Conservation (phyloP, 1,140 invertebrate species). For the Macrotrachela quadricornifera region DNA sequence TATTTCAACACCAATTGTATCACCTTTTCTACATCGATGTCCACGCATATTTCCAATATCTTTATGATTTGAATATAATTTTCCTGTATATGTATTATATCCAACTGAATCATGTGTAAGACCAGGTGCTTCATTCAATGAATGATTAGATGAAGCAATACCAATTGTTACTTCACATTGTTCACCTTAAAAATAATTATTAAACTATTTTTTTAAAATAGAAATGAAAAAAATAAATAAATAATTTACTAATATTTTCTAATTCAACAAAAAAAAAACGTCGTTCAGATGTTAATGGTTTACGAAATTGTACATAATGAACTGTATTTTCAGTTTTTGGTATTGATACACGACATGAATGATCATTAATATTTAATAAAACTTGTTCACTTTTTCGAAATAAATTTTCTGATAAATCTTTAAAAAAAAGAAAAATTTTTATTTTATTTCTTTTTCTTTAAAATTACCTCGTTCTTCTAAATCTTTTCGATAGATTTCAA, state of each 20-base stretch:
- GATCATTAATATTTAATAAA: too few species aligned
- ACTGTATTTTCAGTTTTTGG: conserved; percentile 15
- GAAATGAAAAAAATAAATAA: not conserved
- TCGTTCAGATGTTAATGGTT: conserved; percentile 15
- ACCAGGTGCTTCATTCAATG: conserved; percentile 17
- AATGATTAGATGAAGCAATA: conserved; percentile 12
- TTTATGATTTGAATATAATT: conserved; percentile 17
- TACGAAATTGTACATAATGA: conserved; percentile 20
- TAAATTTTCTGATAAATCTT: too few species aligned
- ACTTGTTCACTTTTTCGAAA: too few species aligned
- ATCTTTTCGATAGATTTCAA: conserved; percentile 1
- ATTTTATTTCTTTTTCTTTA: not conserved
- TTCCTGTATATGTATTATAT: conserved; percentile 19
- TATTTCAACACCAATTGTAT: conserved; percentile 19
- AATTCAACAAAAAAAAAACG: conserved; percentile 18
- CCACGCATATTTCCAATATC: conserved; percentile 17
- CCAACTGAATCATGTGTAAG: conserved; percentile 17
- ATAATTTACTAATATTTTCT: conserved; percentile 12
- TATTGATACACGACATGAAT: conserved; percentile 10
- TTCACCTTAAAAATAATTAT: conserved; percentile 15
- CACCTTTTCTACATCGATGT: conserved; percentile 19
- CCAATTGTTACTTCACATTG: conserved; percentile 21
- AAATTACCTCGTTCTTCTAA: not conserved
- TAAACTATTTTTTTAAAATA: not conserved
- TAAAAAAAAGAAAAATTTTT: not conserved